Percentiles rank a stretch among this genome's conserved stretches.
Conservation (phyloP, 2,113 vertebrate genomes). For the Muntiacus reevesi region DNA sequence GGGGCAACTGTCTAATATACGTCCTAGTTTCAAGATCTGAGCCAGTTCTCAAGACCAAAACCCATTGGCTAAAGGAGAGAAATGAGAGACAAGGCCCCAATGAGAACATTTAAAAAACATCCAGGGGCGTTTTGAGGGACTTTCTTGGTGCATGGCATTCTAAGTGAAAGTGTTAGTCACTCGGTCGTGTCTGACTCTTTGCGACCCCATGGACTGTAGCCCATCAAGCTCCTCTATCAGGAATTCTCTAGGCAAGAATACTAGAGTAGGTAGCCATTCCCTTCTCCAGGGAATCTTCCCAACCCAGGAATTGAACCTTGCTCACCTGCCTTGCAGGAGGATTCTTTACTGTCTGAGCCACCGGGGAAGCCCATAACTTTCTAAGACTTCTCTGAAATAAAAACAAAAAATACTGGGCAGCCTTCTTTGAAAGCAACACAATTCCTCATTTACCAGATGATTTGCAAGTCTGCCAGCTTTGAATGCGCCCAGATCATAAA, state of each 20-base stretch:
- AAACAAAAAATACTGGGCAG: not conserved
- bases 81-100: not conserved
- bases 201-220: not conserved
- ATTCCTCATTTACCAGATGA: not conserved
- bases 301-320: not conserved
- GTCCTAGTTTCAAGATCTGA: not conserved
- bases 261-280: not conserved
- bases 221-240: not conserved
- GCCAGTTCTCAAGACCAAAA: not conserved
- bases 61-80: not conserved
- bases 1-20: not conserved
- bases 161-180: not conserved
- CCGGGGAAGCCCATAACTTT: not conserved
- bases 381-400: not conserved
- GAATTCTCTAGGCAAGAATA: not conserved
- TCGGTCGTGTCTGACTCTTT: fast-evolving
- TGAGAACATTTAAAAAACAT: not conserved
- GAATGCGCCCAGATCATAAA: not conserved
- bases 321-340: not conserved
- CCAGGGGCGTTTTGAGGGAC: not conserved
- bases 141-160: not conserved
- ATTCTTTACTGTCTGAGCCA: not conserved
- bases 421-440: not conserved
- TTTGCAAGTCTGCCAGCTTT: not conserved
- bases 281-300: not conserved